phyloP scores from a whole-genome alignment of 1,140 invertebrate species.

The Drosophila jambulina region DNA sequence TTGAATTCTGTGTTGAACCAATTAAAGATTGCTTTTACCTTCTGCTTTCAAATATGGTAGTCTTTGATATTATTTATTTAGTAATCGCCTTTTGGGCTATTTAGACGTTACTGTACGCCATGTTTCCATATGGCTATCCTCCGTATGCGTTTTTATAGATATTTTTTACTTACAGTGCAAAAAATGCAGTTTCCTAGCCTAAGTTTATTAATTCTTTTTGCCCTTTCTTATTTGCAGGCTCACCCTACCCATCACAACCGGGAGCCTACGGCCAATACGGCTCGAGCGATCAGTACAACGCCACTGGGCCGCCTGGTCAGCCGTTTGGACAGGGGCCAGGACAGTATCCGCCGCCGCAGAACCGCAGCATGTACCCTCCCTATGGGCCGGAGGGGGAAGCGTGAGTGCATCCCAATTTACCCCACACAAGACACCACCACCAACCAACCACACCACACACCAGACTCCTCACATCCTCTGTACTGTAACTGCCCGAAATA shows the following conservation, averaged over 20 bases:
- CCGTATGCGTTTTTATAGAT: background rate
- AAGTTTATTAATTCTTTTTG: background rate
- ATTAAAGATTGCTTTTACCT: background rate
- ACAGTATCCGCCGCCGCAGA: slow-evolving; percentile 89
- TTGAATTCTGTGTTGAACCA: background rate
- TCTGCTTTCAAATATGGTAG: background rate
- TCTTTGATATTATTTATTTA: background rate
- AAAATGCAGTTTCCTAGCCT: background rate
- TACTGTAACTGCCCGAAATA: slow-evolving; percentile 48
- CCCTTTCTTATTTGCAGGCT: slow-evolving; percentile 59
- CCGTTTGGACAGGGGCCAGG: slow-evolving; percentile 87
- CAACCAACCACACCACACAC: slow-evolving; percentile 18
- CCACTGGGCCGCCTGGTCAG: slow-evolving; percentile 85
- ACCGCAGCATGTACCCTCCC: slow-evolving; percentile 90
- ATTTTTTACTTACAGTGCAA: background rate
- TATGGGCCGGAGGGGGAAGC: slow-evolving; percentile 88
- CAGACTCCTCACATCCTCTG: slow-evolving; percentile 19
- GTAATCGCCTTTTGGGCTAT: background rate
- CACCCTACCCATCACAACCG: slow-evolving; percentile 86
- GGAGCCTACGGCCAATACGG: slow-evolving; percentile 85
- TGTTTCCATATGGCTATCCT: background rate
- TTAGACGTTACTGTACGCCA: background rate
- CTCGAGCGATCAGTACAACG: slow-evolving; percentile 85
- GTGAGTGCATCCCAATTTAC: slow-evolving; percentile 75
- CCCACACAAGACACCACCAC: slow-evolving; percentile 19